A percentile compares a stretch with the other conserved stretches of the same genome.
Conservation (phyloP, 2,113 vertebrate species). For the Carassius gibelio region DNA sequence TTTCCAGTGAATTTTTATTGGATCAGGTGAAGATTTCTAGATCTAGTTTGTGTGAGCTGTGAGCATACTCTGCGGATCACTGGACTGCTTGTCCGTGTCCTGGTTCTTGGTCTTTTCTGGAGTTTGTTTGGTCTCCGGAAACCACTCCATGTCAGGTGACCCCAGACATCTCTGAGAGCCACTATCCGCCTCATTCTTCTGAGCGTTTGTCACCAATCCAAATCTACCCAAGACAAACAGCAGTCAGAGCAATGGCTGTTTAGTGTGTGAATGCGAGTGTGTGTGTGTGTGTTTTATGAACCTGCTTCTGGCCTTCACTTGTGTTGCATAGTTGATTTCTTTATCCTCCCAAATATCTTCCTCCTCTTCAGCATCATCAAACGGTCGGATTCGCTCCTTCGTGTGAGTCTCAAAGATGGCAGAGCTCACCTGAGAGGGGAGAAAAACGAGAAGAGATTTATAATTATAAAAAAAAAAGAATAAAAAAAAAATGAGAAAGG, state of each 20-base stretch:
- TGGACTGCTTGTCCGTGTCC: slow-evolving; percentile 25
- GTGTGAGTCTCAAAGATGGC: slow-evolving; percentile 92
- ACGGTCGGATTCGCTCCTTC: slow-evolving; percentile 88
- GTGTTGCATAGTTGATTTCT: slow-evolving; percentile 85
- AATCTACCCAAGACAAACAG: slow-evolving; percentile 27
- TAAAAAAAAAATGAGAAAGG: too few relatives aligned
- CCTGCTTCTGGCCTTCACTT: slow-evolving; percentile 90
- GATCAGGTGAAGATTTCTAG: not conserved
- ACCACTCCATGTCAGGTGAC: slow-evolving; percentile 49
- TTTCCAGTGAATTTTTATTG: not conserved
- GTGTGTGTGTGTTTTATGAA: slow-evolving; percentile 54
- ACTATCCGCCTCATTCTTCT: slow-evolving; percentile 21
- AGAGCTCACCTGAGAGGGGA: slow-evolving; percentile 78
- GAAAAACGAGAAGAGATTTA: not conserved
- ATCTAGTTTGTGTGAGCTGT: not conserved
- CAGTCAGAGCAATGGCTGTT: not conserved
- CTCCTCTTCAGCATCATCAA: slow-evolving; percentile 89
- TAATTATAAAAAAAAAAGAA: too few relatives aligned
- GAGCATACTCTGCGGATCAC: slow-evolving; percentile 27
- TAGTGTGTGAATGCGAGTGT: not conserved
- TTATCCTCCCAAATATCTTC: slow-evolving; percentile 98
- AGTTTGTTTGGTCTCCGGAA: slow-evolving; percentile 28
- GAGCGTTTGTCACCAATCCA: slow-evolving; percentile 14
- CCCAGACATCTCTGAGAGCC: slow-evolving; percentile 27
- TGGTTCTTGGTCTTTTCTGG: not conserved